phyloP scores from a whole-genome alignment of 2,113 vertebrate genomes.

The Lycocorax pyrrhopterus region DNA sequence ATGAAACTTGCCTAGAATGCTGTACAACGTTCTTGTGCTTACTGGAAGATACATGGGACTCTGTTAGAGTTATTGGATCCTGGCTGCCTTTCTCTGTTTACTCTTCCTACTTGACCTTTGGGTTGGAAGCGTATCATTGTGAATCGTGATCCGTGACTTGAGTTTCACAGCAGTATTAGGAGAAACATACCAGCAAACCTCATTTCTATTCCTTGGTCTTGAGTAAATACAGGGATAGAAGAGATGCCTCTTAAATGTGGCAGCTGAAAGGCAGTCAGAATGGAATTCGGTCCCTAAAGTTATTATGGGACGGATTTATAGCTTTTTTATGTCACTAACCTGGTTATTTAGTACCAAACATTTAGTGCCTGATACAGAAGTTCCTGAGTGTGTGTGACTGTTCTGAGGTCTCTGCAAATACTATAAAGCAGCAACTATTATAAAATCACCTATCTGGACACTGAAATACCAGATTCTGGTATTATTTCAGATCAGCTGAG shows the following conservation, averaged over 20 bases:
- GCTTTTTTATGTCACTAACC: background rate
- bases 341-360: background rate
- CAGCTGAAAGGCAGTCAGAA: background rate
- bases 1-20: background rate
- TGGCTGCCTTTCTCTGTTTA: background rate
- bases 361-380: background rate
- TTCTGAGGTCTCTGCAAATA: background rate
- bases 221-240: background rate
- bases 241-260: background rate
- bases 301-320: background rate
- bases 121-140: background rate
- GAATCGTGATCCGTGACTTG: background rate
- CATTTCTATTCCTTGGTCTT: background rate
- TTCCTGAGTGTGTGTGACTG: background rate
- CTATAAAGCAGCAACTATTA: background rate
- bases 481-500: background rate
- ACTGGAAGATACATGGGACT: background rate
- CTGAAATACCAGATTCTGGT: background rate
- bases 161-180: background rate
- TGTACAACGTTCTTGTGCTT: background rate
- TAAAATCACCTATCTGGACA: background rate
- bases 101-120: background rate
- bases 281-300: background rate
- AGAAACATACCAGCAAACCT: background rate
- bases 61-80: background rate